Percentiles rank a stretch among this genome's conserved stretches.
Conservation (phyloP, 92 coral and sea anemone genomes). For the Chrysogorgia sp. region DNA sequence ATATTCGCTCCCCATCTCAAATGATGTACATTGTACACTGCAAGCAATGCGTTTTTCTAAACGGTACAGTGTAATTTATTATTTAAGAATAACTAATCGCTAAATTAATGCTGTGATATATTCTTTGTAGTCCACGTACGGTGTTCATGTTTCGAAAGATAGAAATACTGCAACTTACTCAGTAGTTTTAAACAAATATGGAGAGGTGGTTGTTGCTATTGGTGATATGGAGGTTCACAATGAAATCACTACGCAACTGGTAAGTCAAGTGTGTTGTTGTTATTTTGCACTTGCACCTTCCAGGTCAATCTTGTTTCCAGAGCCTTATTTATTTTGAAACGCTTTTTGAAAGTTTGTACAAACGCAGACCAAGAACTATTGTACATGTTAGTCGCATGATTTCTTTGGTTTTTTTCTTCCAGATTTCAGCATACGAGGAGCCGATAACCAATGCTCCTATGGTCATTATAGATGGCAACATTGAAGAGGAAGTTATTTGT, state of each 20-base stretch:
- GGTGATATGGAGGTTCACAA: constrained; percentile 93
- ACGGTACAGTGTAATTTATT: too few relatives aligned
- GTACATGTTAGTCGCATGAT: neutral
- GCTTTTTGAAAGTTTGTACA: constrained; percentile 9
- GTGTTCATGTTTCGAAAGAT: constrained; percentile 80
- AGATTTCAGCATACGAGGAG: constrained; percentile 93
- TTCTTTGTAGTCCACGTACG: constrained; percentile 71
- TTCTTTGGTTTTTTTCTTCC: constrained; percentile 2
- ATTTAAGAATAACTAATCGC: too few relatives aligned
- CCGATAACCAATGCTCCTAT: constrained; percentile 83
- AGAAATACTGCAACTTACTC: constrained; percentile 94
- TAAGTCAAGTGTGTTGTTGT: constrained; percentile 29
- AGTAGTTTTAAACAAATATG: constrained; percentile 75
- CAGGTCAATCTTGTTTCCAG: too few relatives aligned
- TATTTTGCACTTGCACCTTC: neutral
- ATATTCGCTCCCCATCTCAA: neutral
- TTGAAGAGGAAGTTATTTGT: constrained; percentile 68
- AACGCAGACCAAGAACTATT: neutral
- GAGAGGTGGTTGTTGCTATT: constrained; percentile 83
- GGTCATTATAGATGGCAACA: constrained; percentile 79
- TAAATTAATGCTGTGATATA: neutral
- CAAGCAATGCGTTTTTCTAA: neutral
- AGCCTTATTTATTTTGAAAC: too few relatives aligned
- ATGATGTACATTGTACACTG: neutral
- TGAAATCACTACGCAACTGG: constrained; percentile 74